Evolutionary conservation across 2,797 vertebrate species (phyloP).

Genomic region (Liasis olivaceus): DNA sequence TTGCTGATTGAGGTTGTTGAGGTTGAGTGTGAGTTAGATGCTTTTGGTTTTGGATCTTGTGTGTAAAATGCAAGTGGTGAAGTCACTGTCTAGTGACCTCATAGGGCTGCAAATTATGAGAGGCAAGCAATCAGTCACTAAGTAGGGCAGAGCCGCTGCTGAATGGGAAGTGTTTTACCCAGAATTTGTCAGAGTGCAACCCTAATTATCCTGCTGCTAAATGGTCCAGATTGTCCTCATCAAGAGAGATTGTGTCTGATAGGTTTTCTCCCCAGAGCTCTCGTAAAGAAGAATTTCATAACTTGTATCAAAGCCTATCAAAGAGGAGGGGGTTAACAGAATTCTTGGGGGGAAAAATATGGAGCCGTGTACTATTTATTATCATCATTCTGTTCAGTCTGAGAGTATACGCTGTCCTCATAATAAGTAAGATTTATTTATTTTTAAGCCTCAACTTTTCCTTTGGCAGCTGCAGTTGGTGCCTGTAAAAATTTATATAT

Average conservation of each 20-base stretch:
- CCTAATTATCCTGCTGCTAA: slow-evolving; percentile 25
- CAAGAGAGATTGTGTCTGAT: slow-evolving; percentile 34
- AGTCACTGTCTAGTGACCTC: slow-evolving; percentile 36
- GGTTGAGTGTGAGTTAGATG: slow-evolving; percentile 7
- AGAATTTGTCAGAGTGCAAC: slow-evolving; percentile 60
- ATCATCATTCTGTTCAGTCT: slow-evolving; percentile 24
- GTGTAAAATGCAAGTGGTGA: slow-evolving; percentile 40
- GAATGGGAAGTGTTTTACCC: slow-evolving; percentile 62
- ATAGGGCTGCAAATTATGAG: slow-evolving; percentile 11
- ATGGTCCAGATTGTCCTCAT: slow-evolving; percentile 34
- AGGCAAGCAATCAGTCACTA: slow-evolving; percentile 56
- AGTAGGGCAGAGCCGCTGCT: slow-evolving; percentile 56
- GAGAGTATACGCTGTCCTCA: background rate
- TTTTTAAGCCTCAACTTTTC: background rate
- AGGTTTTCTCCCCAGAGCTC: background rate
- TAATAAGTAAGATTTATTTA: slow-evolving; percentile 5
- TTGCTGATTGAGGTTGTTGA: slow-evolving; percentile 8
- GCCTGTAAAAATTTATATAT: background rate
- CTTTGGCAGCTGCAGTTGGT: slow-evolving; percentile 13
- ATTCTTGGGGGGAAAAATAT: background rate
- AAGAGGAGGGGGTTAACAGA: background rate
- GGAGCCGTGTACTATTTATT: slow-evolving; percentile 23
- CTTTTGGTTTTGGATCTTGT: slow-evolving; percentile 5
- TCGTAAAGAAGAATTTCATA: slow-evolving; percentile 16
- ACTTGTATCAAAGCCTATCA: slow-evolving; percentile 11